phyloP scores from a whole-genome alignment of 2,888 invertebrate genomes.

The Nephrotoma appendiculata region DNA sequence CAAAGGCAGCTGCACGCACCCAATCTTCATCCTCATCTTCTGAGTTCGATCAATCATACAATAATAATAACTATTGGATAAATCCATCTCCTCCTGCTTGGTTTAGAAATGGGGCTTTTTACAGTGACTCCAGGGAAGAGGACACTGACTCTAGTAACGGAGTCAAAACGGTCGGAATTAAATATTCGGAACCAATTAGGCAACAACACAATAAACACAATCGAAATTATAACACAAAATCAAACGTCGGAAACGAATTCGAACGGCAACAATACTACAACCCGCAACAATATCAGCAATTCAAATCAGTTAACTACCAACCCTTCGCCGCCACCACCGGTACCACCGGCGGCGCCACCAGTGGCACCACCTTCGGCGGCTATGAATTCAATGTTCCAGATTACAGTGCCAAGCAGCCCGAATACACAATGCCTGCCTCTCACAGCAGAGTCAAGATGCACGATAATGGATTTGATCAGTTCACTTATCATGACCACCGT shows the following conservation, averaged over 20 bases:
- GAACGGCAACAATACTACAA: background rate
- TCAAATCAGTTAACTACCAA: background rate
- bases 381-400: background rate
- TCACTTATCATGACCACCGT: conserved; percentile 2
- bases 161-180: background rate
- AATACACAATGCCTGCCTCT: conserved; percentile 4
- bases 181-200: conserved; percentile 1
- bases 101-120: background rate
- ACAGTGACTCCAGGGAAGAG: conserved; percentile 1
- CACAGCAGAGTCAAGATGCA: conserved; percentile 3
- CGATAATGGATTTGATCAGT: conserved; percentile 3
- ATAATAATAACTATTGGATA: background rate
- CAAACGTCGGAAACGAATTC: background rate
- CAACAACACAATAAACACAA: background rate
- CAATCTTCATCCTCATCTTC: conserved; percentile 2
- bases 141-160: background rate
- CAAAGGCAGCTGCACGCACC: background rate
- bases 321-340: background rate
- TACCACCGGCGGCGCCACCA: background rate
- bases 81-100: background rate
- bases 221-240: background rate
- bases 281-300: background rate
- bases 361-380: background rate
- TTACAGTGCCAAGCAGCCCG: background rate
- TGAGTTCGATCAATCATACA: background rate